Conservation (phyloP, 2,113 vertebrate genomes). For the Antechinus stuartii region DNA sequence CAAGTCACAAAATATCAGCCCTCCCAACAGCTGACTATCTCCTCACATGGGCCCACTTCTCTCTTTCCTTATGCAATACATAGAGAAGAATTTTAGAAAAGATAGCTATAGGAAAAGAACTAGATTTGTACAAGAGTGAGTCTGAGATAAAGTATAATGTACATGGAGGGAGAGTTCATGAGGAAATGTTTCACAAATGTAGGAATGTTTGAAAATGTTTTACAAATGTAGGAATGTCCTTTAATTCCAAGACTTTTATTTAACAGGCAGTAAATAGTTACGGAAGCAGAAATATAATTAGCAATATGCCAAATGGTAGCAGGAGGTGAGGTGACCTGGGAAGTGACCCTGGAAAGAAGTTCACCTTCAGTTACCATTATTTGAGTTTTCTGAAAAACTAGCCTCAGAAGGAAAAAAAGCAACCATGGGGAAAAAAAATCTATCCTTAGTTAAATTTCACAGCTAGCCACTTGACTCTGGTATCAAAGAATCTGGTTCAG, state of each 20-base stretch:
- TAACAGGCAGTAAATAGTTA: not conserved
- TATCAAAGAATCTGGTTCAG: not conserved
- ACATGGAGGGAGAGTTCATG: not conserved
- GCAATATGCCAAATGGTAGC: not conserved
- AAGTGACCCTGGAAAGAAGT: not conserved
- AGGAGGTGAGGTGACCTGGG: not conserved
- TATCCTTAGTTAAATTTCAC: not conserved
- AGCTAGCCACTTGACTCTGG: not conserved
- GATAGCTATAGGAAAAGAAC: not conserved
- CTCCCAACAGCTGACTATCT: not conserved
- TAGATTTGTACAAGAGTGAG: not conserved
- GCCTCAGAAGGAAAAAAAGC: not conserved
- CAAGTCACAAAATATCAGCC: not conserved
- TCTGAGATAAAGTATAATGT: not conserved
- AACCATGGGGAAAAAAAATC: not conserved
- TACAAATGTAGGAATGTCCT: not conserved
- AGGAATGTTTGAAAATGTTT: not conserved
- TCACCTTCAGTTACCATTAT: not conserved
- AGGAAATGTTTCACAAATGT: not conserved
- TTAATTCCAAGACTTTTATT: not conserved
- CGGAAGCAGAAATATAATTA: not conserved
- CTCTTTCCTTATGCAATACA: not conserved
- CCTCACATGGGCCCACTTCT: not conserved
- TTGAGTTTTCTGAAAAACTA: not conserved
- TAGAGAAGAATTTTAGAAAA: not conserved